phyloP scores from a whole-genome alignment of 2,888 invertebrate species.

The Pollenia labialis region DNA sequence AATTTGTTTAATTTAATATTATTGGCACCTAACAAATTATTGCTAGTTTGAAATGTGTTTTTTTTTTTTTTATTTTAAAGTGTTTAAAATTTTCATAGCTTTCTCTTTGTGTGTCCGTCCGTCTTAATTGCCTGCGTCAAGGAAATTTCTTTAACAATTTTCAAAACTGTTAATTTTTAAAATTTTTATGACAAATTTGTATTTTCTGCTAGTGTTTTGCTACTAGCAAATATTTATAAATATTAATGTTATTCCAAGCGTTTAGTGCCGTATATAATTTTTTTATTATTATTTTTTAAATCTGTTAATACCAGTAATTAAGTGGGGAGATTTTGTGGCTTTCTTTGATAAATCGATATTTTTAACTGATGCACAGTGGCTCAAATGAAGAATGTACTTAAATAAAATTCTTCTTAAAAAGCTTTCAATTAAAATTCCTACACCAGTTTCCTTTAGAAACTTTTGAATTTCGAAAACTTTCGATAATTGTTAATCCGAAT shows the following conservation, averaged over 20 bases:
- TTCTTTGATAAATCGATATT: slow-evolving; percentile 6
- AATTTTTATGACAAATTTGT: slow-evolving; percentile 38
- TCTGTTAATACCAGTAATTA: slow-evolving; percentile 53
- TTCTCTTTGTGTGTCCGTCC: slow-evolving; percentile 54
- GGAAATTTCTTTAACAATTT: slow-evolving; percentile 57
- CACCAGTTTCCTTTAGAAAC: no score
- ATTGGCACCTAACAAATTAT: slow-evolving; percentile 45
- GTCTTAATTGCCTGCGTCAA: slow-evolving; percentile 37
- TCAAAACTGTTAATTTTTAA: slow-evolving; percentile 43
- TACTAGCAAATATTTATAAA: slow-evolving; percentile 22
- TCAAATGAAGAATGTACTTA: no score
- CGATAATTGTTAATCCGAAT: no score
- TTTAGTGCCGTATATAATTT: slow-evolving; percentile 48
- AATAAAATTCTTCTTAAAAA: no score
- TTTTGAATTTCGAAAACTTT: no score
- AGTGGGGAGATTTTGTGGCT: slow-evolving; percentile 27
- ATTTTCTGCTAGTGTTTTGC: slow-evolving; percentile 9
- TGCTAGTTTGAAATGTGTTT: slow-evolving; percentile 4
- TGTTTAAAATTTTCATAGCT: slow-evolving; percentile 44
- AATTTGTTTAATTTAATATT: slow-evolving; percentile 59
- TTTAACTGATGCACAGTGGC: not conserved
- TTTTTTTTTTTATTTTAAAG: not conserved
- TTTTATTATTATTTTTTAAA: slow-evolving; percentile 30
- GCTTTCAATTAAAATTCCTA: no score
- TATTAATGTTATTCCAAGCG: slow-evolving; percentile 31